Percentiles rank a stretch among this genome's conserved stretches.
These are phyloP conservation scores for Bombyx mandarina DNA, from an alignment of 1,140 invertebrate genomes.

Conservation along the genomic window DNA sequence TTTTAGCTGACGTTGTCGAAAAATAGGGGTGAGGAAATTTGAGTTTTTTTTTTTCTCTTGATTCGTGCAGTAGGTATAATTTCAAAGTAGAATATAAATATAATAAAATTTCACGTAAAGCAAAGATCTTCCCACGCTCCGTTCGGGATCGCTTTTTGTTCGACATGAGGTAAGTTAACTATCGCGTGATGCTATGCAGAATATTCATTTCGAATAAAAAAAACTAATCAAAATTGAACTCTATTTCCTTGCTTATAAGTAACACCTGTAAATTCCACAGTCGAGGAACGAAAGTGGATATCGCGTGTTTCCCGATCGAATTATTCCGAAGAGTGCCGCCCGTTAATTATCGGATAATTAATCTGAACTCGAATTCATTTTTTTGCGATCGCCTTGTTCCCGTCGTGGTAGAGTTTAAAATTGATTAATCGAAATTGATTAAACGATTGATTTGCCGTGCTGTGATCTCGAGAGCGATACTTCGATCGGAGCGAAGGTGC, in stretches of 20 bases:
- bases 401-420: not conserved
- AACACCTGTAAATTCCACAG: conserved; percentile 2
- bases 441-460: too few species aligned
- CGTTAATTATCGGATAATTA: conserved; percentile 24
- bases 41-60: too few species aligned
- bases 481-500: too few species aligned
- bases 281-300: conserved; percentile 8
- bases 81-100: too few species aligned
- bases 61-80: too few species aligned
- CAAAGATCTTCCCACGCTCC: conserved; percentile 15
- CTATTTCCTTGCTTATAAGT: conserved; percentile 9
- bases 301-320: conserved; percentile 15
- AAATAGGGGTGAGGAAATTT: too few species aligned
- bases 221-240: conserved; percentile 8
- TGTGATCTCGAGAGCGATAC: too few species aligned
- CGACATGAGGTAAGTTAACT: conserved; percentile 13
- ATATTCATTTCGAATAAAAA: conserved; percentile 5
- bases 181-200: conserved; percentile 19
- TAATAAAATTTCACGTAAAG: too few species aligned
- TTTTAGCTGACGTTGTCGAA: too few species aligned
- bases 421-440: too few species aligned
- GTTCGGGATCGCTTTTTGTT: conserved; percentile 17
- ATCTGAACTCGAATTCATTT: conserved; percentile 12
- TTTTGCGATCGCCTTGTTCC: conserved; percentile 11
- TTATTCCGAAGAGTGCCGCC: conserved; percentile 11